Percentiles rank a stretch among this genome's conserved stretches.
Conservation (phyloP, 2,113 vertebrate species). For the Aramus guarauna region DNA sequence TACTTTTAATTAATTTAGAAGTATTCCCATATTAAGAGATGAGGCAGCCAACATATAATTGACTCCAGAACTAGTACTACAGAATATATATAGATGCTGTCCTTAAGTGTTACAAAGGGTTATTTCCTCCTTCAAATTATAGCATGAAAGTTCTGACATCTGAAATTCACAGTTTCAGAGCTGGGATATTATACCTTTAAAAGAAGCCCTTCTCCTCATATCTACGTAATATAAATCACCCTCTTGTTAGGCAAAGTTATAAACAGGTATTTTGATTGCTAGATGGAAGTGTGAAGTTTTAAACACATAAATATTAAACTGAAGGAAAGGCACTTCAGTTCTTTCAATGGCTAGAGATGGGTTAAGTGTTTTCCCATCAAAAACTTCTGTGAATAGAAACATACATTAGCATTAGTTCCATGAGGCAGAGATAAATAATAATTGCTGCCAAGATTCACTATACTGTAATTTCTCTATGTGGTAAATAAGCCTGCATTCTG, state of each 20-base stretch:
- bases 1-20: background rate
- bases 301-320: background rate
- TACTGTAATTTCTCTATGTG: background rate
- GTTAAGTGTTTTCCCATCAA: background rate
- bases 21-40: background rate
- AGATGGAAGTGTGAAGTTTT: background rate
- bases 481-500: background rate
- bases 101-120: background rate
- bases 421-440: background rate
- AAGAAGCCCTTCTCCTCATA: background rate
- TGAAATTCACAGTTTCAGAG: background rate
- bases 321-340: background rate
- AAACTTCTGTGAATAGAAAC: background rate
- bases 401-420: background rate
- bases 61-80: background rate
- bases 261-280: background rate
- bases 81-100: background rate
- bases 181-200: background rate
- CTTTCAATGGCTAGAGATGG: background rate
- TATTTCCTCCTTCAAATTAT: background rate
- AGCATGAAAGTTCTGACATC: background rate
- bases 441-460: background rate
- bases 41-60: background rate
- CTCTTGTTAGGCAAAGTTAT: background rate
- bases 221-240: background rate